A percentile compares a stretch with the other conserved stretches of the same genome.
Conservation (phyloP, 2,113 vertebrate genomes). For the Labeo rohita region DNA sequence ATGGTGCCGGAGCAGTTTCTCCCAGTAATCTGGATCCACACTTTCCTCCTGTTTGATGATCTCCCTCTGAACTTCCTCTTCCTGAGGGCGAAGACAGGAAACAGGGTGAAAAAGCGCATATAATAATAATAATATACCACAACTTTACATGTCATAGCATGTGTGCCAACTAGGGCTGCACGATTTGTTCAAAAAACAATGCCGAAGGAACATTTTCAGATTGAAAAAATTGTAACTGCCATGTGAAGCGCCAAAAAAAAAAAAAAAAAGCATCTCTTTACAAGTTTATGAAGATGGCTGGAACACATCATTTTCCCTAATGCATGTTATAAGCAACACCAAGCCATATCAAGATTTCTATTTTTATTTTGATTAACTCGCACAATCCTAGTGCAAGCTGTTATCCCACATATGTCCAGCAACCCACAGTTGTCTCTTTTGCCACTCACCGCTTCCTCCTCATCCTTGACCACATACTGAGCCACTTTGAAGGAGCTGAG, state of each 20-base stretch:
- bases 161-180: neutral
- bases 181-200: neutral
- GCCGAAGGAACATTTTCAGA: neutral
- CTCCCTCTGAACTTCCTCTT: conserved; percentile 96
- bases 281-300: neutral
- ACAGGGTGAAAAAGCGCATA: neutral
- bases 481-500: conserved; percentile 98
- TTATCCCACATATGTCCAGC: neutral
- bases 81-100: conserved; percentile 67
- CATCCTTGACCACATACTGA: conserved; percentile 96
- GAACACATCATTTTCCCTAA: neutral
- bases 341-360: neutral
- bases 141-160: neutral
- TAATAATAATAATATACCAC: neutral
- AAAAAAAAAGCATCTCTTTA: neutral
- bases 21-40: conserved; percentile 98
- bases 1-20: conserved; percentile 94
- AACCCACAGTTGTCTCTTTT: neutral
- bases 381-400: neutral
- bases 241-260: neutral
- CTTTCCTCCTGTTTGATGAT: conserved; percentile 99
- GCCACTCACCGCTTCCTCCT: conserved; percentile 85
- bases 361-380: neutral
- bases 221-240: neutral
- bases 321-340: neutral